These are phyloP conservation scores for Argyresthia goedartella DNA, from an alignment of 2,888 invertebrate genomes.

Conservation along the genomic window DNA sequence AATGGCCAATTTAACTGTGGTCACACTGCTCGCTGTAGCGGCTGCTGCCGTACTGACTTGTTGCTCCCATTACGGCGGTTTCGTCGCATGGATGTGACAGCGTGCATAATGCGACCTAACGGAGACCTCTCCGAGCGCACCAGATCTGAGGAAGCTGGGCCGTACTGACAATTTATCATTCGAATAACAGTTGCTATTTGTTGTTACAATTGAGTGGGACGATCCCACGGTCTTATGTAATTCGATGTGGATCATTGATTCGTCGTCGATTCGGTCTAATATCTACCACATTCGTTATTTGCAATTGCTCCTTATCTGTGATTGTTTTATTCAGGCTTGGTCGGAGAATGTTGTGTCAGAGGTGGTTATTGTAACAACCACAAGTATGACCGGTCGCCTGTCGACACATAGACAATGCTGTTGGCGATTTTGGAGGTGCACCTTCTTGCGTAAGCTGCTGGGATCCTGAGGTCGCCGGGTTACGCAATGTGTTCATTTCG, in stretches of 20 bases:
- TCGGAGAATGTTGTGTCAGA: conserved; percentile 23
- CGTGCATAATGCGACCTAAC: conserved; percentile 3
- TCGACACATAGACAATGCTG: conserved; percentile 26
- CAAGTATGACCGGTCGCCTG: conserved; percentile 22
- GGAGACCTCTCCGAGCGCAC: background rate
- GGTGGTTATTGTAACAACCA: background rate
- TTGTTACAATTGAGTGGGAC: background rate
- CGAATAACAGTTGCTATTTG: too few relatives aligned
- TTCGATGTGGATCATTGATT: conserved; percentile 27
- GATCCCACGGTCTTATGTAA: background rate
- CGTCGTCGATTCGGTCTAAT: conserved; percentile 18
- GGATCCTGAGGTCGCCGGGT: background rate
- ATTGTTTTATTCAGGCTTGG: conserved; percentile 26
- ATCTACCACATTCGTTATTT: conserved; percentile 24
- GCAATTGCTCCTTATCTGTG: conserved; percentile 30
- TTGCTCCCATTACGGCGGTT: conserved; percentile 3
- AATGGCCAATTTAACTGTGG: too few relatives aligned
- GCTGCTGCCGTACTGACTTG: conserved; percentile 1
- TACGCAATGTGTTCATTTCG: background rate
- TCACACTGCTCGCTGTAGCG: too few relatives aligned
- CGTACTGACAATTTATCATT: too few relatives aligned
- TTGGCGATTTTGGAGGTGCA: conserved; percentile 15
- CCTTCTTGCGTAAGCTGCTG: too few relatives aligned
- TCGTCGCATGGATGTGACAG: conserved; percentile 3
- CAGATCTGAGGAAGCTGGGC: too few relatives aligned